phyloP scores from a whole-genome alignment of 2,113 vertebrate genomes.

The Ancistrus triradiatus region DNA sequence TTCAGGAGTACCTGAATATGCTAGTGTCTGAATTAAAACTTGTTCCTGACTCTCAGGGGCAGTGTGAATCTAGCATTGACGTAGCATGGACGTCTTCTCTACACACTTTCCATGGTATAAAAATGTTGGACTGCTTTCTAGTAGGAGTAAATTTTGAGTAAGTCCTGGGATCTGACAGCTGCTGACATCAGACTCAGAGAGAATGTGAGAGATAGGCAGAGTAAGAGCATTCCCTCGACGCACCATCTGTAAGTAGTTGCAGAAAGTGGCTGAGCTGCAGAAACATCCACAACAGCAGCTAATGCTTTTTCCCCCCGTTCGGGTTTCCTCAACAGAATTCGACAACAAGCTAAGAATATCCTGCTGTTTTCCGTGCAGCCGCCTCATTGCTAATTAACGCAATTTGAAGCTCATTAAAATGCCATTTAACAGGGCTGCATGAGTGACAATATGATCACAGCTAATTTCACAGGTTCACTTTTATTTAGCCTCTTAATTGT shows the following conservation, averaged over 20 bases:
- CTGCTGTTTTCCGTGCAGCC: slow-evolving; percentile 18
- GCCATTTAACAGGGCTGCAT: slow-evolving; percentile 42
- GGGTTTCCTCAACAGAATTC: slow-evolving; percentile 35
- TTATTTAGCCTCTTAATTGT: slow-evolving; percentile 44
- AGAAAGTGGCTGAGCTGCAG: slow-evolving; percentile 9
- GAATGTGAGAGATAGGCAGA: neutral
- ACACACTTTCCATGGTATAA: no score
- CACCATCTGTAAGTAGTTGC: slow-evolving; percentile 27
- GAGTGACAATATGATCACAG: slow-evolving; percentile 43
- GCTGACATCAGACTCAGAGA: neutral
- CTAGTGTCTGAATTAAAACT: no score
- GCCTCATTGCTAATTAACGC: slow-evolving; percentile 46
- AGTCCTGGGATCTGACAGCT: neutral
- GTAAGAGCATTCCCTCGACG: neutral
- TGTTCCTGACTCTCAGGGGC: no score
- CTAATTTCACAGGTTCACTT: slow-evolving; percentile 46
- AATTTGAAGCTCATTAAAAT: slow-evolving; percentile 50
- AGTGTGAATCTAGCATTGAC: no score
- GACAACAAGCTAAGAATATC: slow-evolving; percentile 37
- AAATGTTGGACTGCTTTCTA: no score
- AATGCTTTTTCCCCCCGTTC: slow-evolving; percentile 7
- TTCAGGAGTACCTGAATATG: no score
- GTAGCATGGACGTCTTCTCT: no score
- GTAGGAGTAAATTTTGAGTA: no score
- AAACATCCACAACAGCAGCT: slow-evolving; percentile 18